phyloP scores from a whole-genome alignment of 2,797 vertebrate genomes.

The Crocidura indochinensis region DNA sequence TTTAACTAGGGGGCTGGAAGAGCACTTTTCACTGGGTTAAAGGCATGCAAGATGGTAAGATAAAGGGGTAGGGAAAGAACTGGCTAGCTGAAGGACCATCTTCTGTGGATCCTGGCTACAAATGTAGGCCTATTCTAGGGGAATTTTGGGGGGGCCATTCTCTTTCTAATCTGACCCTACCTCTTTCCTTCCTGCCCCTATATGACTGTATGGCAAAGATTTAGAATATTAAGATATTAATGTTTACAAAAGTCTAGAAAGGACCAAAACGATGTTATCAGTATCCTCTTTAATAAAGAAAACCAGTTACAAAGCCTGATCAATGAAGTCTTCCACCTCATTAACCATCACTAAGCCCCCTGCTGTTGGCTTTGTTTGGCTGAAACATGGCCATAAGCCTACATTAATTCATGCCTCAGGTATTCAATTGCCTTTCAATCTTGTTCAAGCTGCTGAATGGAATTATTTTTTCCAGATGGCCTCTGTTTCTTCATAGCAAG shows the following conservation, averaged over 20 bases:
- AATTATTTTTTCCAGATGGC: constrained; percentile 81
- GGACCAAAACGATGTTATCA: constrained; percentile 1
- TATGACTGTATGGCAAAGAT: background rate
- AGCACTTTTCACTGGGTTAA: no score
- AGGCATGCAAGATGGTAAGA: no score
- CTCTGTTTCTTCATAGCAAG: constrained; percentile 71
- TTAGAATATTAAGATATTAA: constrained; percentile 41
- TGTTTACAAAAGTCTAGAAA: constrained; percentile 36
- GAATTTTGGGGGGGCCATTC: no score
- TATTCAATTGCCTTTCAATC: constrained; percentile 71
- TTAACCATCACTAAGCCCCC: constrained; percentile 42
- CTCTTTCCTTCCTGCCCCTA: no score
- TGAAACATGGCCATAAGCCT: background rate
- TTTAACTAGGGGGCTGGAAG: no score
- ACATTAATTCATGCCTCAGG: constrained; percentile 68
- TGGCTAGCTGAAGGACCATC: no score
- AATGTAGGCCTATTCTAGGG: no score
- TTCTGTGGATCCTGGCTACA: no score
- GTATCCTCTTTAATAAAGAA: constrained; percentile 43
- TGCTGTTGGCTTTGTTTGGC: constrained; percentile 81
- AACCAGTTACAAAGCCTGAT: constrained; percentile 62
- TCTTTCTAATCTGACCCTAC: no score
- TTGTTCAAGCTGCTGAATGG: constrained; percentile 25
- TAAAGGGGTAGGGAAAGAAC: no score
- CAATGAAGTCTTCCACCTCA: constrained; percentile 58